Percentiles rank a stretch among this genome's conserved stretches.
phyloP scores from a whole-genome alignment of 2,888 invertebrate genomes.

The Ferrisia virgata region DNA sequence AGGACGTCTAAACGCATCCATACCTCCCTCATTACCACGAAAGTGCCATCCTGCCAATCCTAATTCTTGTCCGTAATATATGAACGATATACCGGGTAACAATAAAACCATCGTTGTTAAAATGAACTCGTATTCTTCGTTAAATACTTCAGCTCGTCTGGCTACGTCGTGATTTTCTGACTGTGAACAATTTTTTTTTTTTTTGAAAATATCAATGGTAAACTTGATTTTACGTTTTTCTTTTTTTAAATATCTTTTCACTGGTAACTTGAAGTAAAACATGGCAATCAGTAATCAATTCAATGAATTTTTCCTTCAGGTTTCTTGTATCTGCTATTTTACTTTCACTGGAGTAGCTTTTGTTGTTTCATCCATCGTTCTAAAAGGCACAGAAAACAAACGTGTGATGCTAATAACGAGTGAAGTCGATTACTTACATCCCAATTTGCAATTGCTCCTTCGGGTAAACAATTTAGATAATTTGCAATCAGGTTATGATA shows the following conservation, averaged over 20 bases:
- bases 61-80: neutral
- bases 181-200: neutral
- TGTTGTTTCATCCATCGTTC: too few species aligned
- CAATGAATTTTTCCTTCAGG: too few species aligned
- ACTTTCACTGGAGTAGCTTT: too few species aligned
- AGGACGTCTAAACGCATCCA: neutral
- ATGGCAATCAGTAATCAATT: too few species aligned
- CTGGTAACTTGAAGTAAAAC: too few species aligned
- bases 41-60: constrained; percentile 58
- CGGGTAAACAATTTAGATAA: neutral
- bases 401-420: too few species aligned
- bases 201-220: too few species aligned
- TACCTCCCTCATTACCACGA: neutral
- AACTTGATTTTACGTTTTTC: too few species aligned
- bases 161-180: neutral
- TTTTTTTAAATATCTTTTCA: too few species aligned
- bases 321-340: too few species aligned
- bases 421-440: neutral
- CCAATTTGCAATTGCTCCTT: neutral
- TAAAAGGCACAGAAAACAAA: too few species aligned
- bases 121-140: neutral
- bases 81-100: neutral
- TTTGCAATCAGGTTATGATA: neutral
- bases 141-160: neutral
- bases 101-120: neutral